Percentiles rank a stretch among this genome's conserved stretches.
phyloP scores from a whole-genome alignment of 1,140 invertebrate species.

The Brachionus plicatilis region DNA sequence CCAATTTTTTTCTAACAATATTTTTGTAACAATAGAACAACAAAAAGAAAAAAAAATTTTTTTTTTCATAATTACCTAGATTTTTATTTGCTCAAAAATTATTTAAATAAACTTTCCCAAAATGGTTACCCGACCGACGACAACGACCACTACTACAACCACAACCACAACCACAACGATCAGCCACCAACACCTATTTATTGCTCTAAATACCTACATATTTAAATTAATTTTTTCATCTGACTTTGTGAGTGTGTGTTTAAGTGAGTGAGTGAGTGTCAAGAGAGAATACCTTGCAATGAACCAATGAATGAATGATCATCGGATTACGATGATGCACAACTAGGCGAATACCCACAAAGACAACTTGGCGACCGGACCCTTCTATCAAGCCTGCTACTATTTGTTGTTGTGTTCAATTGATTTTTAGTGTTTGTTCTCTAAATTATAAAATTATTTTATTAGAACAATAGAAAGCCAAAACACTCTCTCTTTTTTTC shows the following conservation, averaged over 20 bases:
- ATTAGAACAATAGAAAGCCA: neutral
- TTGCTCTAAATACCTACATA: neutral
- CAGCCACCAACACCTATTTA: neutral
- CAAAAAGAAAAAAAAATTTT: neutral
- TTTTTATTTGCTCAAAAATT: neutral
- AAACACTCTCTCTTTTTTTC: neutral
- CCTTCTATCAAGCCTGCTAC: neutral
- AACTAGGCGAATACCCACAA: neutral
- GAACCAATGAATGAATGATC: neutral
- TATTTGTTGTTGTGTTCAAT: neutral
- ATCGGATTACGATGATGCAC: neutral
- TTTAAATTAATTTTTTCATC: neutral
- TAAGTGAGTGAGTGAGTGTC: neutral
- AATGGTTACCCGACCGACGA: neutral
- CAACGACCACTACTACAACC: neutral
- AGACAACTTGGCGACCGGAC: neutral
- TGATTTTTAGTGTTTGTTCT: neutral
- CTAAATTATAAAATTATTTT: constrained; percentile 33
- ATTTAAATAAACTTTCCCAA: constrained; percentile 31
- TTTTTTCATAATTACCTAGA: neutral
- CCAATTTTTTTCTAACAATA: neutral
- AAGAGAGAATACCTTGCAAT: neutral
- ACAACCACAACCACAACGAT: neutral
- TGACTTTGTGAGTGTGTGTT: neutral
- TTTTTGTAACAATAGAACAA: neutral